Evolutionary conservation across 2,113 vertebrate genomes (phyloP), one percentile per base, ranked within the genome.

Genomic region (Oncorhynchus masou): DNA sequence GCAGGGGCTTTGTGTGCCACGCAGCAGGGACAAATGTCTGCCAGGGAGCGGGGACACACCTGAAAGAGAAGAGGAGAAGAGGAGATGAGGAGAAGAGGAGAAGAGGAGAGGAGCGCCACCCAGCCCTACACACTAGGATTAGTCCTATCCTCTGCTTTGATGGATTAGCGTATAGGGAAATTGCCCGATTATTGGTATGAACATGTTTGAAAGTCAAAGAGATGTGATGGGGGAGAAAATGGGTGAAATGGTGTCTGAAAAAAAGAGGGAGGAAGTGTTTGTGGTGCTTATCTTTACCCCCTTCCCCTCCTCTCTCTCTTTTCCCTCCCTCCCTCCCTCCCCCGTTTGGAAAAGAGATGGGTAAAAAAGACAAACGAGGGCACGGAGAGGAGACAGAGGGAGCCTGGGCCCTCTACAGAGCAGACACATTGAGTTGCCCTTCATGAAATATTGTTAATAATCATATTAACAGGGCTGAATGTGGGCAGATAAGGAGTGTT

Each of bases 141-240:
- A n/a, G n/a, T n/a, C n/a, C n/a, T n/a, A 94, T 94, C 94, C 91
- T 45, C 39, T 91, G 95, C 95, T 98, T 96, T 97, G 96, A 97
- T 96, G 96, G 97, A 98, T 99, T 98, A 99, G 96, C 96, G 97
- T 95, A 95, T 95, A 93, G 93, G 91, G 93, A 97, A 98, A 98
- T 97, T 96, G 96, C 96, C 96, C 91, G 94, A 98, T 99, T 93
- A 97, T 98, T 98, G 97, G 98, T 98, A 97, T 96, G 97, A 97
- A 98, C 98, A 97, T 98, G 95, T 96, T 97, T 96, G 92, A 90
- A 90, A 88, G 85, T 89, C 90, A 93, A 90, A 92, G 90, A 91
- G 83, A 93, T 92, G 13, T 39, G 54, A 11, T 73, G 15, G 16
- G 54, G 27, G 54, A 19, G 39, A 9, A 20, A 49, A 15, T 25